These are phyloP conservation scores for Bos taurus DNA, from an alignment of 2,113 vertebrate genomes.

Conservation along the genomic window ARS-UCD2.0 NC_037334.1:31381001-31381500, in stretches of 20 bases:
- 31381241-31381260: conserved; percentile 80
- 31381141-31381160: conserved; percentile 74
- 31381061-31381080: conserved; percentile 58
- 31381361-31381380: conserved; percentile 83
- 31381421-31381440: conserved; percentile 78
- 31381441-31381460: conserved; percentile 65
- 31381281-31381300: conserved; percentile 64
- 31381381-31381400: conserved; percentile 59
- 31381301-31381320: conserved; percentile 54
- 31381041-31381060: conserved; percentile 75
- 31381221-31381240: conserved; percentile 80
- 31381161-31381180: conserved; percentile 77
- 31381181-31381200: conserved; percentile 72
- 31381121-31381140: conserved; percentile 75
- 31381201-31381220: conserved; percentile 79
- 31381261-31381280: conserved; percentile 58
- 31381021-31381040: conserved; percentile 73
- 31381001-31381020: conserved; percentile 67
- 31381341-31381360: conserved; percentile 81
- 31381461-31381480: conserved; percentile 65
- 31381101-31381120: conserved; percentile 64
- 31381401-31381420: conserved; percentile 73
- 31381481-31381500: conserved; percentile 35
- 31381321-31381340: conserved; percentile 52
- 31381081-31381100: conserved; percentile 54